Evolutionary conservation across 1,140 invertebrate genomes (phyloP).

Genomic region (Microplitis mediator): DNA sequence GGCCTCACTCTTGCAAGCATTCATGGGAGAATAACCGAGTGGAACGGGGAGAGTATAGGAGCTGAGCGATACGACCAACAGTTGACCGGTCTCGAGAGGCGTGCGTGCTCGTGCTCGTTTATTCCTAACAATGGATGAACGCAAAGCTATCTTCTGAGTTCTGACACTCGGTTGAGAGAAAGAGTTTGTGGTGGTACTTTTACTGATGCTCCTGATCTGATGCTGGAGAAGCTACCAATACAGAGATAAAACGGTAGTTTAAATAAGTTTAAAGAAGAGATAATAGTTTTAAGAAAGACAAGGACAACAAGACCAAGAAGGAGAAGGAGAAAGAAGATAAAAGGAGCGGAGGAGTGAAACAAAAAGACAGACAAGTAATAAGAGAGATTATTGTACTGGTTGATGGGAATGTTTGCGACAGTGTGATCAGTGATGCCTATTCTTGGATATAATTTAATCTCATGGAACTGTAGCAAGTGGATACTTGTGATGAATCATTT

Average conservation of each 20-base stretch:
- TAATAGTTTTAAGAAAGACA: background rate
- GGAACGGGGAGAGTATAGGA: background rate
- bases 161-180: background rate
- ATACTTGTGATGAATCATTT: too few relatives aligned
- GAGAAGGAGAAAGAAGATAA: background rate
- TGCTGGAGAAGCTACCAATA: background rate
- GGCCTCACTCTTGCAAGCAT: background rate
- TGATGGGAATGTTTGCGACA: background rate
- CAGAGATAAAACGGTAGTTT: background rate
- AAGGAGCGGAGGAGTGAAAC: too few relatives aligned
- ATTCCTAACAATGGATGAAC: conserved; percentile 44
- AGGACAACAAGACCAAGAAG: background rate
- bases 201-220: too few relatives aligned
- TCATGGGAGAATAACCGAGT: background rate
- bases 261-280: background rate
- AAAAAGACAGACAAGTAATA: background rate
- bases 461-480: too few relatives aligned
- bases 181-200: too few relatives aligned
- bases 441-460: too few relatives aligned
- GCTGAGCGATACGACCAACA: background rate
- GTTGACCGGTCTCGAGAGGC: conserved; percentile 42
- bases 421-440: background rate
- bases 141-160: conserved; percentile 40
- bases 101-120: conserved; percentile 36
- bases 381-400: background rate